Percentiles rank a stretch among this genome's conserved stretches.
Conservation (phyloP, 2,113 vertebrate species). For the Brevimyrus niger region DNA sequence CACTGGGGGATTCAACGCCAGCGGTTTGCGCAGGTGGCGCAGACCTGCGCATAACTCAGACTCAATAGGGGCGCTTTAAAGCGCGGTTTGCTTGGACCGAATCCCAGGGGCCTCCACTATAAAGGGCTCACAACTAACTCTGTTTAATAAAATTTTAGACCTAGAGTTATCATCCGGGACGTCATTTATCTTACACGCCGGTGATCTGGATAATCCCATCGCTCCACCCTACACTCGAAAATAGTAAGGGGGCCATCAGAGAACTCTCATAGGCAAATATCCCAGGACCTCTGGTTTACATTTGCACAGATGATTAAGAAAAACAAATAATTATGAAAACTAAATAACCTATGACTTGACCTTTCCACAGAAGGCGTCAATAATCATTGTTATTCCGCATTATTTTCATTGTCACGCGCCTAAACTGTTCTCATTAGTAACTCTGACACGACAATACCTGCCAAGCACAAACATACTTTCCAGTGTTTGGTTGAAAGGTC, state of each 20-base stretch:
- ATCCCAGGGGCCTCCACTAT: neutral
- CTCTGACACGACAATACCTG: neutral
- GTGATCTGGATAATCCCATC: neutral
- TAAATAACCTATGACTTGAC: neutral
- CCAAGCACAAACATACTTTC: neutral
- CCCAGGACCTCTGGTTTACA: neutral
- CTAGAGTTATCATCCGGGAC: neutral
- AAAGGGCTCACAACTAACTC: neutral
- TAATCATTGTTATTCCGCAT: neutral
- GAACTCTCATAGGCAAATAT: neutral
- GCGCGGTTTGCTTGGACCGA: neutral
- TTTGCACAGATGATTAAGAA: neutral
- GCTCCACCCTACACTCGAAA: neutral
- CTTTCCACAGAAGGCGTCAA: neutral
- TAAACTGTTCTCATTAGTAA: neutral
- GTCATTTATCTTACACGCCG: neutral
- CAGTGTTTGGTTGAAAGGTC: neutral
- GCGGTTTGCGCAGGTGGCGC: neutral
- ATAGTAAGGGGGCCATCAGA: neutral
- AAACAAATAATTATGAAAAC: neutral
- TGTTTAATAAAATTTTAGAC: neutral
- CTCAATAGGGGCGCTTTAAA: neutral
- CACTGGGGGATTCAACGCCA: slow-evolving; percentile 20
- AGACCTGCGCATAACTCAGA: neutral
- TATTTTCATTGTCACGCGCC: neutral